Percentiles rank a stretch among this genome's conserved stretches.
These are phyloP conservation scores for Spheniscus mendiculus DNA, from an alignment of 2,113 vertebrate species.

Conservation along the genomic window DNA sequence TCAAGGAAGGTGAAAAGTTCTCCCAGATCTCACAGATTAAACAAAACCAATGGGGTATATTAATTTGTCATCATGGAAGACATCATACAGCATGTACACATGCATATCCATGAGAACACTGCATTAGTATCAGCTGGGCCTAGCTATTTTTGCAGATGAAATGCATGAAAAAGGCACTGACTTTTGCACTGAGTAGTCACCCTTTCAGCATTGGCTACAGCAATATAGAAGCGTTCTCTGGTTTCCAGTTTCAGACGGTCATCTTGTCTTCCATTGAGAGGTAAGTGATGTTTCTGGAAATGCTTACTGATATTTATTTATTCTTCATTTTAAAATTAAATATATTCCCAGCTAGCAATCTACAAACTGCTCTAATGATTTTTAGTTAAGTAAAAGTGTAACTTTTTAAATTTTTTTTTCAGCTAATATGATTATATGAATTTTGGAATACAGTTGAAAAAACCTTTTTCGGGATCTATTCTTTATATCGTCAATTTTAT, in stretches of 20 bases:
- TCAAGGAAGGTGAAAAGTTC: neutral
- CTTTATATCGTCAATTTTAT: neutral
- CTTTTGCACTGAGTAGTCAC: neutral
- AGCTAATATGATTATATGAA: neutral
- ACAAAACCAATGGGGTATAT: neutral
- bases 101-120: neutral
- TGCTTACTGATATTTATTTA: neutral
- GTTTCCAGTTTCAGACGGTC: neutral
- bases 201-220: neutral
- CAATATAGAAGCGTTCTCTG: neutral
- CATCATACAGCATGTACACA: neutral
- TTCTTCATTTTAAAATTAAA: neutral
- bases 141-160: neutral
- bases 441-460: neutral
- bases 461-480: neutral
- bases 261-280: neutral
- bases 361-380: neutral
- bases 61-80: neutral
- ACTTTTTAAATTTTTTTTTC: no score
- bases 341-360: neutral
- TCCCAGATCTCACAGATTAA: neutral
- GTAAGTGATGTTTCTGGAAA: neutral
- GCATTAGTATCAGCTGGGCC: neutral
- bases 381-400: neutral
- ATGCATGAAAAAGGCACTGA: neutral